Percentiles rank a stretch among this genome's conserved stretches.
phyloP scores from a whole-genome alignment of 2,888 invertebrate genomes.

The Ochropleura plecta region DNA sequence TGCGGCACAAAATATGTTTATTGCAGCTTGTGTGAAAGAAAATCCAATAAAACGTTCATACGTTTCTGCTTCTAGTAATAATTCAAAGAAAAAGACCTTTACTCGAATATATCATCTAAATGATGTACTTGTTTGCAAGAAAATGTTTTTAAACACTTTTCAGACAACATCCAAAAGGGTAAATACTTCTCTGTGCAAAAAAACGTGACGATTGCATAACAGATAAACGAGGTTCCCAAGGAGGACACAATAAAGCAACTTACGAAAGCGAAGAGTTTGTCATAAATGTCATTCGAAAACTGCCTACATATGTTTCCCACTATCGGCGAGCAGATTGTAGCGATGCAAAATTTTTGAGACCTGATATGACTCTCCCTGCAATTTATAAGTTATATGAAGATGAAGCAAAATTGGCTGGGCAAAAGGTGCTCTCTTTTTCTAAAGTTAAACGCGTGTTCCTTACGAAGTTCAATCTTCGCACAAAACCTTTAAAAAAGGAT shows the following conservation, averaged over 20 bases:
- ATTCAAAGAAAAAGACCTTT: conserved; percentile 26
- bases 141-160: too few relatives aligned
- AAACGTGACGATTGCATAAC: too few relatives aligned
- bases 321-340: conserved; percentile 17
- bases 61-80: conserved; percentile 29
- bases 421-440: conserved; percentile 16
- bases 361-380: conserved; percentile 17
- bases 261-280: conserved; percentile 28
- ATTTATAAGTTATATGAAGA: conserved; percentile 19
- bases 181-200: too few relatives aligned
- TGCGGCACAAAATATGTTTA: conserved; percentile 43
- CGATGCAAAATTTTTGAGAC: conserved; percentile 19
- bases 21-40: conserved; percentile 41
- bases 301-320: conserved; percentile 28
- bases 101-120: too few relatives aligned
- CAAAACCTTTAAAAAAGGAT: conserved; percentile 34
- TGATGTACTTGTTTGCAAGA: too few relatives aligned
- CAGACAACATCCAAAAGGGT: too few relatives aligned
- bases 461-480: conserved; percentile 34
- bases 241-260: conserved; percentile 20
- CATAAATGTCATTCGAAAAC: conserved; percentile 37
- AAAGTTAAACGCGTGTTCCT: conserved; percentile 22
- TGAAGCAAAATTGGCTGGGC: conserved; percentile 21
- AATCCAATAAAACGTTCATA: conserved; percentile 43
- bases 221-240: too few relatives aligned